phyloP scores from a whole-genome alignment of 2,797 vertebrate species.

The Crypturellus tataupa region DNA sequence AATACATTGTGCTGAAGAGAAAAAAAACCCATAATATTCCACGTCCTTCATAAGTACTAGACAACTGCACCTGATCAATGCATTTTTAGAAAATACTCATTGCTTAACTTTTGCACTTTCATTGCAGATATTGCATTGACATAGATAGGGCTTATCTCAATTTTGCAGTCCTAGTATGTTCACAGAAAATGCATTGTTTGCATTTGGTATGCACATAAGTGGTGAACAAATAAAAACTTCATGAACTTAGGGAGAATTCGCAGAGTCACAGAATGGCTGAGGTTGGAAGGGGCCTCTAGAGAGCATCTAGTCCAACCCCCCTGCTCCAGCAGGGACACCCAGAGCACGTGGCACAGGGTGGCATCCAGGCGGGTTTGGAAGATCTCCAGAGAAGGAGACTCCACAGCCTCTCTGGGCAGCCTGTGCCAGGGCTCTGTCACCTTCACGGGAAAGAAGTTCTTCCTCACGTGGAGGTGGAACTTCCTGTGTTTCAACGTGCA shows the following conservation, averaged over 20 bases:
- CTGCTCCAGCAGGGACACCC: too few species aligned
- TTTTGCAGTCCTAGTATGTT: background rate
- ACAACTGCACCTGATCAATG: slow-evolving; percentile 1
- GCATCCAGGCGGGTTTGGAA: too few species aligned
- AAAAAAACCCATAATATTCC: background rate
- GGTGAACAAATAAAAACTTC: background rate
- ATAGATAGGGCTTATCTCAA: background rate
- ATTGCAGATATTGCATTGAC: slow-evolving; percentile 30
- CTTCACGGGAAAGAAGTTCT: too few species aligned
- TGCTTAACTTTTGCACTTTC: slow-evolving; percentile 60
- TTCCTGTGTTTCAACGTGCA: too few species aligned
- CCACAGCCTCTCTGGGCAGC: too few species aligned
- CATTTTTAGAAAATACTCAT: slow-evolving; percentile 50
- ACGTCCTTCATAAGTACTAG: background rate
- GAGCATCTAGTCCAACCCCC: too few species aligned
- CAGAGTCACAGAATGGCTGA: too few species aligned
- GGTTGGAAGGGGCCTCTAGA: too few species aligned
- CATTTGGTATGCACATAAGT: background rate
- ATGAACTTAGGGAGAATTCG: background rate
- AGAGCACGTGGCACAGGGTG: too few species aligned
- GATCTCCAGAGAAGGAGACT: too few species aligned
- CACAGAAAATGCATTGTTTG: background rate
- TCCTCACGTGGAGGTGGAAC: too few species aligned
- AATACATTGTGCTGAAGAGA: background rate
- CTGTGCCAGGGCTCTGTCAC: too few species aligned